A percentile compares a stretch with the other conserved stretches of the same genome.
Evolutionary conservation across 2,888 invertebrate species (phyloP).

Genomic region (Chydorus sphaericus): DNA sequence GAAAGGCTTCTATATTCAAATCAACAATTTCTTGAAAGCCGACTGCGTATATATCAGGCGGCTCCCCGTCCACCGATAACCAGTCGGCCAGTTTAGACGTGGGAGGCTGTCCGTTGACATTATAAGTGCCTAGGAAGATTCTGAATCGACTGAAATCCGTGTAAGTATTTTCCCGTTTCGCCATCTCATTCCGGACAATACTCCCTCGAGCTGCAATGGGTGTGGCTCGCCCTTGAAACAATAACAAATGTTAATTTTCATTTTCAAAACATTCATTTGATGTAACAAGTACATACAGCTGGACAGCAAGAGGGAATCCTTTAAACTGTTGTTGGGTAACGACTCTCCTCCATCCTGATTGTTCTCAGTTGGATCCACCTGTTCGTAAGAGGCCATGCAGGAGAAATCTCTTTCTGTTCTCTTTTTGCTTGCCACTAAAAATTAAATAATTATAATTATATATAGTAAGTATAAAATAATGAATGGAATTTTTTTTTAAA

Average conservation of each 20-base stretch:
- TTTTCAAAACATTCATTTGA: not conserved
- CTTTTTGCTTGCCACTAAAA: not conserved
- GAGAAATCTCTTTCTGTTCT: not conserved
- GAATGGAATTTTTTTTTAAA: slow-evolving; percentile 8
- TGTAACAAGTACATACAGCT: not conserved
- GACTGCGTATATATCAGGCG: slow-evolving; percentile 90
- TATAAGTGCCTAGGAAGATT: slow-evolving; percentile 91
- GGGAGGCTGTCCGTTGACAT: slow-evolving; percentile 88
- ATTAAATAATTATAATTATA: not conserved
- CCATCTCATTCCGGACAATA: slow-evolving; percentile 58
- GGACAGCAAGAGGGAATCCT: not conserved
- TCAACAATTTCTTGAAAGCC: slow-evolving; percentile 96
- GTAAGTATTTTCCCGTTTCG: slow-evolving; percentile 59
- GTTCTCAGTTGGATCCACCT: not conserved
- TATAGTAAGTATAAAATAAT: not conserved
- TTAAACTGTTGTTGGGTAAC: not conserved
- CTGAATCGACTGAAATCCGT: slow-evolving; percentile 55
- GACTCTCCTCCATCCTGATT: not conserved
- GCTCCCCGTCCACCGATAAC: slow-evolving; percentile 58
- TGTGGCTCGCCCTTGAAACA: slow-evolving; percentile 33
- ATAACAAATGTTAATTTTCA: slow-evolving; percentile 15
- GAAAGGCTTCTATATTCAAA: slow-evolving; percentile 86
- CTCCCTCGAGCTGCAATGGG: slow-evolving; percentile 51
- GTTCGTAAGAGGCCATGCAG: slow-evolving; percentile 2
- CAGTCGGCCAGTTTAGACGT: slow-evolving; percentile 57